Evolutionary conservation across 2,888 invertebrate species (phyloP).

Genomic region (Chironomus tentans): DNA sequence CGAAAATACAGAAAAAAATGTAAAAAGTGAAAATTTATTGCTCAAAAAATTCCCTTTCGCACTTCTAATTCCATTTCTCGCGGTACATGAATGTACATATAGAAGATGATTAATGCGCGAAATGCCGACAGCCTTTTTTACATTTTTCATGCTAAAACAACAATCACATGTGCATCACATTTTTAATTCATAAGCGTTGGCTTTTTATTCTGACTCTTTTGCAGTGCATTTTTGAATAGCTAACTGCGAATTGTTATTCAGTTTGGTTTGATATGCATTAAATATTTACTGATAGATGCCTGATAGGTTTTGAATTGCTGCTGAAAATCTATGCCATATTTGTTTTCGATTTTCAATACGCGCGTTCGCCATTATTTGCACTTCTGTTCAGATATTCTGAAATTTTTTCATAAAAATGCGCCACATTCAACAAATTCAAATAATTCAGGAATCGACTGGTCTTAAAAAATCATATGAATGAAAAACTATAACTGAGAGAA

Average conservation of each 20-base stretch:
- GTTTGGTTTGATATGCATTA: no score
- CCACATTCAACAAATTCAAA: no score
- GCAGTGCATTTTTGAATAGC: background rate
- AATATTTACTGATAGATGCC: no score
- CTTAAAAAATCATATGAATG: background rate
- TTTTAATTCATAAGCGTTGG: conserved; percentile 2
- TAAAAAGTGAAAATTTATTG: background rate
- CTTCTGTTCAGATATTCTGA: no score
- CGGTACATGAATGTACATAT: background rate
- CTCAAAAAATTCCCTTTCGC: background rate
- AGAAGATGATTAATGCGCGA: conserved; percentile 15
- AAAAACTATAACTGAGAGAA: background rate
- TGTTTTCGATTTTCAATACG: no score
- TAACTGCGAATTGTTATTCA: background rate
- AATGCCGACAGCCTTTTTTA: conserved; percentile 2
- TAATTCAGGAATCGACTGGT: no score
- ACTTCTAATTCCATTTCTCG: background rate
- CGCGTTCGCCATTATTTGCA: no score
- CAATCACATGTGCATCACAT: conserved; percentile 6
- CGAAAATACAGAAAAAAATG: background rate
- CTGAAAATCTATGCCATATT: no score
- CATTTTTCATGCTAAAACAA: conserved; percentile 8
- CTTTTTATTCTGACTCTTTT: no score
- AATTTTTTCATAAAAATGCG: no score
- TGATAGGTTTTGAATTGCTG: no score